Percentiles rank a stretch among this genome's conserved stretches.
These are phyloP conservation scores for Platygyra sinensis DNA, from an alignment of 64 coral and sea anemone species.

Conservation along the genomic window DNA sequence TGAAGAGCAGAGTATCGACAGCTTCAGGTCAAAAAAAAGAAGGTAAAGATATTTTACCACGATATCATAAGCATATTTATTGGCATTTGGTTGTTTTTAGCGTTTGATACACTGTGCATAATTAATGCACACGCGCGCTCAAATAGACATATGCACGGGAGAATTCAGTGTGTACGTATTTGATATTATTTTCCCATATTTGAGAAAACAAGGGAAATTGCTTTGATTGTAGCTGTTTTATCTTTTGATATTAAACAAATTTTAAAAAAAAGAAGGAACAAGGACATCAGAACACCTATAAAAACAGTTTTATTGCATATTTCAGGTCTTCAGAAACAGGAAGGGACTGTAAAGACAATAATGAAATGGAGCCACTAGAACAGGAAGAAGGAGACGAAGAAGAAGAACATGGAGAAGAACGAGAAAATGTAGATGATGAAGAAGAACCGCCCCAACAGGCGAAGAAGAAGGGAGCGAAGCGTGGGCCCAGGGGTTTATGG, in stretches of 20 bases:
- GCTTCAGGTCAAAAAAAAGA: constrained; percentile 13
- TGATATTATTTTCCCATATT: neutral
- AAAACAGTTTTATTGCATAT: neutral
- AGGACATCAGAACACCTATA: constrained; percentile 1
- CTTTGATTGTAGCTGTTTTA: constrained; percentile 1
- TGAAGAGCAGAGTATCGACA: constrained; percentile 13
- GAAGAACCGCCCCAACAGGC: too few relatives aligned
- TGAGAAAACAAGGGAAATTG: neutral
- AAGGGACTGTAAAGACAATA: too few relatives aligned
- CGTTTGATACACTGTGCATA: neutral
- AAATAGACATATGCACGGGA: neutral
- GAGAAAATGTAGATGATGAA: too few relatives aligned
- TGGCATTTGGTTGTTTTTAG: too few relatives aligned
- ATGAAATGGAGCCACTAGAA: too few relatives aligned
- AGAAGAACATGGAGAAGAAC: too few relatives aligned
- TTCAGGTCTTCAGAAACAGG: too few relatives aligned
- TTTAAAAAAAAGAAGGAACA: neutral
- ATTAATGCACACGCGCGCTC: neutral
- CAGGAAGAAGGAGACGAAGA: too few relatives aligned
- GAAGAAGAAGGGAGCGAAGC: too few relatives aligned
- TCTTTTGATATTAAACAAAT: neutral
- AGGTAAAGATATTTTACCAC: constrained; percentile 32
- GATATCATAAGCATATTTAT: constrained; percentile 8
- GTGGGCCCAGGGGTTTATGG: too few relatives aligned
- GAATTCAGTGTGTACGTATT: constrained; percentile 11